Percentiles rank a stretch among this genome's conserved stretches.
Conservation (phyloP, 2,888 invertebrate genomes). For the Dysmachus trigonus region DNA sequence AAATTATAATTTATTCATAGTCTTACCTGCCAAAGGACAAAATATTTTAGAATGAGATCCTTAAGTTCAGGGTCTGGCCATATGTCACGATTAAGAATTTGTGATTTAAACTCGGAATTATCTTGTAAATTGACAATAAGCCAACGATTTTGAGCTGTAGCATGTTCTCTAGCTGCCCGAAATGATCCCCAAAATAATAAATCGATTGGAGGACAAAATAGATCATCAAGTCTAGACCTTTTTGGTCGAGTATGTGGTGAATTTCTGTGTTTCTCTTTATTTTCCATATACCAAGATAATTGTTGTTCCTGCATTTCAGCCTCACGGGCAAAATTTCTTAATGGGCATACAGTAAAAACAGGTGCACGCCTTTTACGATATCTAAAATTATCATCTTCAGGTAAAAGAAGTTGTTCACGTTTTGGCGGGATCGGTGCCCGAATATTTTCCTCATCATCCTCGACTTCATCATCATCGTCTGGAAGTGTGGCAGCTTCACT, state of each 20-base stretch:
- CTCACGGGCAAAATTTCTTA: constrained; percentile 62
- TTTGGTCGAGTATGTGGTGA: constrained; percentile 57
- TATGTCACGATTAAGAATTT: constrained; percentile 75
- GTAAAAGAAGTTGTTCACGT: constrained; percentile 60
- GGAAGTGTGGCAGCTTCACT: constrained; percentile 44
- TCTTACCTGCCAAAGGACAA: constrained; percentile 75
- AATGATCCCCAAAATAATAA: constrained; percentile 72
- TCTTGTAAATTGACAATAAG: constrained; percentile 77
- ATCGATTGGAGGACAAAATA: constrained; percentile 75
- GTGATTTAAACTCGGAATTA: constrained; percentile 73
- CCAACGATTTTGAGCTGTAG: constrained; percentile 71
- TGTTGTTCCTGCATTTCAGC: constrained; percentile 62
- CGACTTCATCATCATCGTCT: constrained; percentile 40
- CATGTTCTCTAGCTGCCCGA: constrained; percentile 67
- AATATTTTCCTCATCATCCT: constrained; percentile 56
- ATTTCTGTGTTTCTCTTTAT: constrained; percentile 50
- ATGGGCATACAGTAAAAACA: constrained; percentile 59
- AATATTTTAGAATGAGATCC: constrained; percentile 70
- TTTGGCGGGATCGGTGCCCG: constrained; percentile 63
- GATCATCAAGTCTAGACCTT: constrained; percentile 70
- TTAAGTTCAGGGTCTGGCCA: constrained; percentile 73
- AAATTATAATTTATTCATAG: too few species aligned
- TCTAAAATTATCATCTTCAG: constrained; percentile 63
- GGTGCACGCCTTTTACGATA: constrained; percentile 56
- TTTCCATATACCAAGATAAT: constrained; percentile 52